Evolutionary conservation across 2,797 vertebrate genomes (phyloP), one percentile per base, ranked within the genome.

Genomic region (Rachycentron canadum): DNA sequence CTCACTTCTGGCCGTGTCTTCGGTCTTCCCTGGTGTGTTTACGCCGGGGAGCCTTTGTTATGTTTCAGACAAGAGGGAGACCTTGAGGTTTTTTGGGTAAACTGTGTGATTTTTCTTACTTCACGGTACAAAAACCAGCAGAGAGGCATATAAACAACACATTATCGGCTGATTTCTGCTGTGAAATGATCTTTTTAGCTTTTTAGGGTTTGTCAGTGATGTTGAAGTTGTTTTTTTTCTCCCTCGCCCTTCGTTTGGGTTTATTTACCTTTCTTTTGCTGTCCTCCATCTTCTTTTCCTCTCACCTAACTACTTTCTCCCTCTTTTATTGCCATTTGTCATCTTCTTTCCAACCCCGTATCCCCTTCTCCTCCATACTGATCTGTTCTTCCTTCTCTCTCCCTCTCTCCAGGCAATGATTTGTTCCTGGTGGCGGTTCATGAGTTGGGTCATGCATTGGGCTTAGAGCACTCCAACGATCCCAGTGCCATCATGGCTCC

Each of bases 401-500:
- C 14, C 16, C 1, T n/a, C 26, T 68, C 26, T 78, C 11, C 92
- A 99, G 98, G 98, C 62, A 99, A 99, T 0, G 97, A 99, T 70
- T 92, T 99, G 83, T 99, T 99, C 87, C 94, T 99, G 88, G 98
- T 99, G 21, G 98, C 98, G 1, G 97, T 99, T 11, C 98, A 99
- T 0, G 98, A 99, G 90, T 73, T 99, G 93, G 98, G 98, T 17
- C 98, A 99, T 0, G 98, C 98, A 0, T 78, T 99, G 90, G 98
- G 98, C 2, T 86, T 99, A 89, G 98, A 99, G 41, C 98, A 99
- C 89, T 99, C 98, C 81, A 98, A 97, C 1, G 97, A 99, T 56
- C 98, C 98, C 64, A 97, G 96, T 1, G 98, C 98, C 40, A 99
- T 99, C 92, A 99, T 99, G 98, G 98, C 98, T 7, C 98, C 98